Evolutionary conservation across 2,797 vertebrate species (phyloP).

Genomic region (Pogoniulus pusillus): DNA sequence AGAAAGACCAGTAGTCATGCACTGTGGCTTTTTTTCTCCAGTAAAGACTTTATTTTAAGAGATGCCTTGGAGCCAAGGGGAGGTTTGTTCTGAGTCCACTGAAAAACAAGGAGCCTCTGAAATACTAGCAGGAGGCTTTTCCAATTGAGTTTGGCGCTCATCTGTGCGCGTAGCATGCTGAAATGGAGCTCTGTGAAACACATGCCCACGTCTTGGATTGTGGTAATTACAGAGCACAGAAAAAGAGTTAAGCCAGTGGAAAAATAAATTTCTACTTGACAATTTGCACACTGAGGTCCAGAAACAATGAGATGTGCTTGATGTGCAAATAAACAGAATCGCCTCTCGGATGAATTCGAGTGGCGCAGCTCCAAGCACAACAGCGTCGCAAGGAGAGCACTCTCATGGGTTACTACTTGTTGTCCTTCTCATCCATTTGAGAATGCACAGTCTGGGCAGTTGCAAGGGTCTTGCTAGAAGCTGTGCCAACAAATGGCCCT

Average conservation of each 20-base stretch:
- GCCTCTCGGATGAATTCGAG: neutral
- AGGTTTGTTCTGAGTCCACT: neutral
- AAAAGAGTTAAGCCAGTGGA: neutral
- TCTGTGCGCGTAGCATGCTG: neutral
- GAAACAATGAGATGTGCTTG: constrained; percentile 40
- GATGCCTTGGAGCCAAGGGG: neutral
- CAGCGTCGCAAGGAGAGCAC: neutral
- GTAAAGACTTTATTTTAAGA: constrained; percentile 23
- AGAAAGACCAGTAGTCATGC: neutral
- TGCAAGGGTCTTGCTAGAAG: neutral
- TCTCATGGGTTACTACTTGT: neutral
- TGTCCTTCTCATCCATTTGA: neutral
- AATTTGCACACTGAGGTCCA: constrained; percentile 26
- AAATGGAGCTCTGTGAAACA: neutral
- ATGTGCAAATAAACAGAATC: constrained; percentile 52
- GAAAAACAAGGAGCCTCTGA: neutral
- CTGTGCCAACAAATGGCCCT: neutral
- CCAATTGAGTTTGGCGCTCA: neutral
- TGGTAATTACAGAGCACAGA: neutral
- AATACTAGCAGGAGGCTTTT: neutral
- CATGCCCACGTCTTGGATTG: neutral
- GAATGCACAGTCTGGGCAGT: neutral
- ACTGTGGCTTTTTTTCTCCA: neutral
- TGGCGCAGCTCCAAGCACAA: neutral
- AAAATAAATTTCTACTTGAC: constrained; percentile 36